phyloP scores from a whole-genome alignment of 1,140 invertebrate genomes.

The Caenorhabditis brenneri region DNA sequence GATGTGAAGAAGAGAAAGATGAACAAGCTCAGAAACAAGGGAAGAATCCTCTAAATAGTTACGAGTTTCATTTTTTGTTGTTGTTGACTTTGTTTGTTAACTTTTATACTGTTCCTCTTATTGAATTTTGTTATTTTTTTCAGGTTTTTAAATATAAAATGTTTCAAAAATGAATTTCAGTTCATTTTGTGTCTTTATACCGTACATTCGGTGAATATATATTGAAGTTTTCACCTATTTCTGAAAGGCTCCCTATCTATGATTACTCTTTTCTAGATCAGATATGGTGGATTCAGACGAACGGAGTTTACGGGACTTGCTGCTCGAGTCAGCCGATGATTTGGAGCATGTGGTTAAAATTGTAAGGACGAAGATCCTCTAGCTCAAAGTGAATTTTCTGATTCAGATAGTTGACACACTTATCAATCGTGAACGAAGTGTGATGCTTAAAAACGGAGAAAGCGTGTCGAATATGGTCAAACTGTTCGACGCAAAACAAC shows the following conservation, averaged over 20 bases:
- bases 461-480: not conserved
- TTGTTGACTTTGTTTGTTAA: not conserved
- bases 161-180: not conserved
- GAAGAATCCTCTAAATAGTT: not conserved
- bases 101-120: not conserved
- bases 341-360: constrained; percentile 29
- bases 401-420: constrained; percentile 42
- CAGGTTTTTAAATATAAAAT: not conserved
- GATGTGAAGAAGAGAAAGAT: constrained; percentile 23
- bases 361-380: not conserved
- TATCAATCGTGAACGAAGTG: constrained; percentile 24
- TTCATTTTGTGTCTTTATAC: no score
- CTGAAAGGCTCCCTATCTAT: no score
- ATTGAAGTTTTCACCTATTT: no score
- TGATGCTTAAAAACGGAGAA: constrained; percentile 31
- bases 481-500: constrained; percentile 37
- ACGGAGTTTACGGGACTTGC: constrained; percentile 41
- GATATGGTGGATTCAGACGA: constrained; percentile 15
- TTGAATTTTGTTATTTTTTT: not conserved
- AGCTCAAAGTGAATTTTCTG: not conserved
- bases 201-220: not conserved
- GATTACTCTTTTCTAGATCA: no score
- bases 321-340: constrained; percentile 45
- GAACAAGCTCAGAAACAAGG: constrained; percentile 36
- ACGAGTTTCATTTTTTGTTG: not conserved